Percentiles rank a stretch among this genome's conserved stretches.
Conservation (phyloP, 2,797 vertebrate species). For the Cuculus canorus region DNA sequence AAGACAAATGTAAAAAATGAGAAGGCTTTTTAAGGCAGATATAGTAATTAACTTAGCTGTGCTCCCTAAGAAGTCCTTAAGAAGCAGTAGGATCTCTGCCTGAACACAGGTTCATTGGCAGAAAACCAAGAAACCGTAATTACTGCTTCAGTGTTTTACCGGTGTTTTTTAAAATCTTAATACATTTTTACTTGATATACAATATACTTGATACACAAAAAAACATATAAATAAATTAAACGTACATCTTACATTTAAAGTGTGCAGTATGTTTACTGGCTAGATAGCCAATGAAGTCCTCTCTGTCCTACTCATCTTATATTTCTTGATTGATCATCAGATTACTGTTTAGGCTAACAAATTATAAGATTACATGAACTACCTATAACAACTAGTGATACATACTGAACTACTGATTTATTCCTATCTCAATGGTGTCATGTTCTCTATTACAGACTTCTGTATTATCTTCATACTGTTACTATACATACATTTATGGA, state of each 20-base stretch:
- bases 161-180: not conserved
- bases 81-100: not conserved
- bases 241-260: not conserved
- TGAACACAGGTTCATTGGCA: not conserved
- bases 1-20: not conserved
- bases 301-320: not conserved
- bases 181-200: not conserved
- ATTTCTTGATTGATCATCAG: not conserved
- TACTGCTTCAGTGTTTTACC: not conserved
- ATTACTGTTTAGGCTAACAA: not conserved
- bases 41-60: not conserved
- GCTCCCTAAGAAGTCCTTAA: not conserved
- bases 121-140: not conserved
- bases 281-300: not conserved
- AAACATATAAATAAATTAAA: not conserved
- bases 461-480: not conserved
- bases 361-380: not conserved
- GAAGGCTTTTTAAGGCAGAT: not conserved
- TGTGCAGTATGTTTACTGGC: not conserved
- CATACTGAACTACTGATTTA: not conserved
- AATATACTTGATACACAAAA: not conserved
- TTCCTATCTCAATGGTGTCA: not conserved
- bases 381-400: not conserved
- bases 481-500: not conserved
- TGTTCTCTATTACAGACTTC: not conserved